A percentile compares a stretch with the other conserved stretches of the same genome.
Conservation (phyloP, 1,140 invertebrate genomes). For the Drosophila serrata region DNA sequence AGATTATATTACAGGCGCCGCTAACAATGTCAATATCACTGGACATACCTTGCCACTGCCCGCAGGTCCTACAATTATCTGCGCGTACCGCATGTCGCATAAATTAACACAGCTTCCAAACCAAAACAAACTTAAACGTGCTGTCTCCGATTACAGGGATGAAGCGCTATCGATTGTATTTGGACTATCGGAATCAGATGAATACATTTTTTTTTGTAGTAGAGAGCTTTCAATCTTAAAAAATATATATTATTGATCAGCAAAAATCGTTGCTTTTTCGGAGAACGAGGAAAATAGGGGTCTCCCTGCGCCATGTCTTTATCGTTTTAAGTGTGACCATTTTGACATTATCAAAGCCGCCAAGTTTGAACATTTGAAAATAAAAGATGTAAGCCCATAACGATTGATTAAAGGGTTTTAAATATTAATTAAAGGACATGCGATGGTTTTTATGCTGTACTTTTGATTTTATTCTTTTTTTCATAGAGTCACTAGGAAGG, state of each 20-base stretch:
- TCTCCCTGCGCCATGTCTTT: no score
- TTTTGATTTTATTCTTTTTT: background rate
- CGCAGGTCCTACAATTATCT: constrained; percentile 97
- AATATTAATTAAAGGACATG: background rate
- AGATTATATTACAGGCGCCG: background rate
- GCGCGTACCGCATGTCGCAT: constrained; percentile 94
- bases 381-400: background rate
- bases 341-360: background rate
- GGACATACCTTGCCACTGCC: constrained; percentile 95
- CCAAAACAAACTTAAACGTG: constrained; percentile 35
- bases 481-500: background rate
- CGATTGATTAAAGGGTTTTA: background rate
- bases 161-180: background rate
- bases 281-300: no score
- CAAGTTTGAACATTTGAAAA: background rate
- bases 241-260: no score
- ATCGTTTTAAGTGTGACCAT: background rate
- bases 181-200: no score
- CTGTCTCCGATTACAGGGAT: background rate
- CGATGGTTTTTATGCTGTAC: background rate
- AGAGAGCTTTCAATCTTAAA: no score
- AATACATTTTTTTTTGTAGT: no score
- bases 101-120: constrained; percentile 1
- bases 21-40: background rate
- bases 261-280: no score